These are phyloP conservation scores for Drosophila cardini DNA, from an alignment of 1,140 invertebrate species.

Conservation along the genomic window DNA sequence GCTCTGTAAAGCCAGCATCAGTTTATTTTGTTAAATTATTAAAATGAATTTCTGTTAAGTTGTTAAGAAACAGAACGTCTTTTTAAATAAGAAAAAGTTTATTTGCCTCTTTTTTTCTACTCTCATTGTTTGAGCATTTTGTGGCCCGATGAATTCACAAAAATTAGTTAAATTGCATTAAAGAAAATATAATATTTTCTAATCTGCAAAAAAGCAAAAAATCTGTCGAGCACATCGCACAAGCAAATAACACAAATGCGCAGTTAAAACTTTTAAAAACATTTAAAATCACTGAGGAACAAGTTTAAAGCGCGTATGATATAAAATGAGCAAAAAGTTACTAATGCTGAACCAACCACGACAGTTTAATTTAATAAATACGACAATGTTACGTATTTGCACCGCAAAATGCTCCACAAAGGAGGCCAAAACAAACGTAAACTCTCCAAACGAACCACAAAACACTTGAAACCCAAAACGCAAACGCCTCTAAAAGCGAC, in stretches of 20 bases:
- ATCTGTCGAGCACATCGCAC: conserved; percentile 32
- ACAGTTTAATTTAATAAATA: conserved; percentile 73
- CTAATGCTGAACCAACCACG: conserved; percentile 23
- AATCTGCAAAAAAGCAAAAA: conserved; percentile 13
- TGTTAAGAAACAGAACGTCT: not conserved
- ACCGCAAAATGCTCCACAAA: conserved; percentile 65
- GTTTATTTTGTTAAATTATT: conserved; percentile 39
- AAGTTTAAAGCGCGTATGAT: conserved; percentile 30
- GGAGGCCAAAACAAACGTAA: conserved; percentile 59
- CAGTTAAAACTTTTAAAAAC: conserved; percentile 62
- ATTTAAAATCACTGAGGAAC: conserved; percentile 25
- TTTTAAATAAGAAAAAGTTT: not conserved
- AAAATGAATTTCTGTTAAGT: conserved; percentile 4
- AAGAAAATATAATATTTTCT: conserved; percentile 49
- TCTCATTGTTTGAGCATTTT: too few relatives aligned
- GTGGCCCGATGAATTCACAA: too few relatives aligned
- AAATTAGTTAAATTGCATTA: not conserved
- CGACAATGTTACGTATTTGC: conserved; percentile 56
- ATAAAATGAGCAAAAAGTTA: conserved; percentile 48
- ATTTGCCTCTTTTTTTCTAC: not conserved
- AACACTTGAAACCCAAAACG: conserved; percentile 61
- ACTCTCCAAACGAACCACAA: conserved; percentile 70
- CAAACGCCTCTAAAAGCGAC: conserved; percentile 49
- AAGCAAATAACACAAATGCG: conserved; percentile 45
- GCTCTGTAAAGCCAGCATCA: not conserved